Conservation (phyloP, 2,113 vertebrate genomes). For the Oryzias curvinotus region DNA sequence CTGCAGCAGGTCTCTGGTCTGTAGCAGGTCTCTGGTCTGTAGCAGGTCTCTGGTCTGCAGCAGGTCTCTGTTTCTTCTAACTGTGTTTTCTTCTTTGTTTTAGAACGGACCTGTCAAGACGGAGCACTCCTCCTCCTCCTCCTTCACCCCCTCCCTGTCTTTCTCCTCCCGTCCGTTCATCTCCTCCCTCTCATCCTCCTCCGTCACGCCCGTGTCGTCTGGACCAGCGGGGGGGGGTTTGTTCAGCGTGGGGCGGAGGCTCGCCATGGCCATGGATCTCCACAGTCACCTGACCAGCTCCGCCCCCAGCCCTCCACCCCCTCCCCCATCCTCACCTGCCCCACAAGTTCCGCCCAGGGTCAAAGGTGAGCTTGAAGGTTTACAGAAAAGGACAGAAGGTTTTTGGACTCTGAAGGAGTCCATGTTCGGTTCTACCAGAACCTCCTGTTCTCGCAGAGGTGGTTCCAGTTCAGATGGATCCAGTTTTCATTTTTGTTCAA, state of each 20-base stretch:
- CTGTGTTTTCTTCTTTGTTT: background rate
- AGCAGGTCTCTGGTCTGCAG: no score
- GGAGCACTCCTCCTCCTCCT: constrained; percentile 54
- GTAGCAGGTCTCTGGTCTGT: no score
- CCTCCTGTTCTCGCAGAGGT: no score
- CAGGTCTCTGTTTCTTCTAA: no score
- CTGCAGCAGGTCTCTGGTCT: no score
- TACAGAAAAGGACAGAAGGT: background rate
- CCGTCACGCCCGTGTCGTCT: background rate
- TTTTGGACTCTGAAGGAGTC: background rate
- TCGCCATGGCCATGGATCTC: constrained; percentile 67
- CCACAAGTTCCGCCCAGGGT: constrained; percentile 65
- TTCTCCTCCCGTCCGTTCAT: constrained; percentile 61
- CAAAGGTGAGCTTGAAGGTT: constrained; percentile 49
- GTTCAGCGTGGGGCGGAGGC: constrained; percentile 64
- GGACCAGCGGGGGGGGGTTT: constrained; percentile 38
- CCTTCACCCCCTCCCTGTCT: constrained; percentile 60
- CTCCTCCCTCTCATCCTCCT: constrained; percentile 22
- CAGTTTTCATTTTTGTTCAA: no score
- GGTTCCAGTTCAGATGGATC: no score
- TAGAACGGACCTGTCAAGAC: constrained; percentile 64
- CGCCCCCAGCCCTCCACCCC: constrained; percentile 54
- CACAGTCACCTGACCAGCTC: constrained; percentile 42
- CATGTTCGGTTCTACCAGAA: no score
- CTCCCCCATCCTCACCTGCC: constrained; percentile 62